These are phyloP conservation scores for Polietes domitor DNA, from an alignment of 2,888 invertebrate species.

Conservation along the genomic window DNA sequence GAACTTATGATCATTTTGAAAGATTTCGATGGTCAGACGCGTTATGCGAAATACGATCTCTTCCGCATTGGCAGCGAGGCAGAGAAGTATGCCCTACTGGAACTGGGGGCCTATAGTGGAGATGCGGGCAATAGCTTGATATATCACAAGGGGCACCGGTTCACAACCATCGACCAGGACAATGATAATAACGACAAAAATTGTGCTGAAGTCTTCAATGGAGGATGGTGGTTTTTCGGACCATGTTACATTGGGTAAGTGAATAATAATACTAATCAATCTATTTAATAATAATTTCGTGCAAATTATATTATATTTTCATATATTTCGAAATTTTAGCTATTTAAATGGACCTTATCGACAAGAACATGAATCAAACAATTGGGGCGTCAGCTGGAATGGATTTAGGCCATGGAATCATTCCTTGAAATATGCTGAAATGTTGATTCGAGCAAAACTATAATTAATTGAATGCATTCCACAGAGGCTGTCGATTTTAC, in stretches of 20 bases:
- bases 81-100: neutral
- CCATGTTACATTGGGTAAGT: slow-evolving; percentile 8
- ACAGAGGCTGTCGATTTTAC: too few species aligned
- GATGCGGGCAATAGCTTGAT: slow-evolving; percentile 22
- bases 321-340: neutral
- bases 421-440: slow-evolving; percentile 13
- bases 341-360: slow-evolving; percentile 10
- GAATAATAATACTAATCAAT: neutral
- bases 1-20: slow-evolving; percentile 1
- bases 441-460: neutral
- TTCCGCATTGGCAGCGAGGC: neutral
- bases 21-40: neutral
- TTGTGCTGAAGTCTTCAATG: neutral
- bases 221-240: slow-evolving; percentile 37
- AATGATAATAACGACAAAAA: slow-evolving; percentile 6
- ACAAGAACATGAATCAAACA: neutral
- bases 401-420: neutral
- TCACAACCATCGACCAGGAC: slow-evolving; percentile 48
- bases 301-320: too few species aligned
- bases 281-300: neutral
- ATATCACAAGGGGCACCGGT: slow-evolving; percentile 21
- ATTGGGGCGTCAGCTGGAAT: slow-evolving; percentile 2
- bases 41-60: slow-evolving; percentile 8
- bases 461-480: too few species aligned
- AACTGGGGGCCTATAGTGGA: neutral